Percentiles rank a stretch among this genome's conserved stretches.
Conservation (phyloP, 2,888 invertebrate genomes). For the Volucella zonaria region DNA sequence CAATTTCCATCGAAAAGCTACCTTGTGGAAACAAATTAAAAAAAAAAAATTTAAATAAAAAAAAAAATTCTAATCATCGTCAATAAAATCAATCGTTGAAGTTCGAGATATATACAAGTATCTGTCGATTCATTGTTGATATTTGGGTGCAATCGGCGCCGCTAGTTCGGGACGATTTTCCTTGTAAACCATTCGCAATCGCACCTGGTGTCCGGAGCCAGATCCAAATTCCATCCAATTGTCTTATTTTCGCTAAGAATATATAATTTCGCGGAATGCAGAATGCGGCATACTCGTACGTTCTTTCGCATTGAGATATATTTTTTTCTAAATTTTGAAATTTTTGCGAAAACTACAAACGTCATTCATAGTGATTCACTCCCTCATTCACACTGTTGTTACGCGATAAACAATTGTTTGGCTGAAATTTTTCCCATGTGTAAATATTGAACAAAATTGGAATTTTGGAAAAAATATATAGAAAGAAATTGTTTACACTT, state of each 20-base stretch:
- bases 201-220: constrained; percentile 44
- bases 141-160: constrained; percentile 41
- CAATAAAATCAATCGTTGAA: constrained; percentile 48
- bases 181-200: constrained; percentile 27
- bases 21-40: constrained; percentile 36
- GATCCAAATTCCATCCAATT: constrained; percentile 35
- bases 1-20: constrained; percentile 62
- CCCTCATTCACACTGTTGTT: neutral
- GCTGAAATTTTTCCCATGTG: neutral
- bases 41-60: constrained; percentile 34
- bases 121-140: constrained; percentile 44
- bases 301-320: no score
- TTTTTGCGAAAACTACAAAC: neutral
- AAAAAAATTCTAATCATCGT: constrained; percentile 40
- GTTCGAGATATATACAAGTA: constrained; percentile 24
- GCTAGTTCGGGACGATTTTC: constrained; percentile 32
- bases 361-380: constrained; percentile 44
- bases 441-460: constrained; percentile 37
- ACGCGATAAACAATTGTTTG: constrained; percentile 38
- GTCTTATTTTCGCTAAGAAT: constrained; percentile 1
- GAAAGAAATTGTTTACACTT: constrained; percentile 32
- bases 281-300: neutral
- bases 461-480: constrained; percentile 10
- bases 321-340: no score
- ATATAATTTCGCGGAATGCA: constrained; percentile 29